Base-by-base conservation (phyloP, 1,140 invertebrate species). In the Harlomillsia oculata region DNA sequence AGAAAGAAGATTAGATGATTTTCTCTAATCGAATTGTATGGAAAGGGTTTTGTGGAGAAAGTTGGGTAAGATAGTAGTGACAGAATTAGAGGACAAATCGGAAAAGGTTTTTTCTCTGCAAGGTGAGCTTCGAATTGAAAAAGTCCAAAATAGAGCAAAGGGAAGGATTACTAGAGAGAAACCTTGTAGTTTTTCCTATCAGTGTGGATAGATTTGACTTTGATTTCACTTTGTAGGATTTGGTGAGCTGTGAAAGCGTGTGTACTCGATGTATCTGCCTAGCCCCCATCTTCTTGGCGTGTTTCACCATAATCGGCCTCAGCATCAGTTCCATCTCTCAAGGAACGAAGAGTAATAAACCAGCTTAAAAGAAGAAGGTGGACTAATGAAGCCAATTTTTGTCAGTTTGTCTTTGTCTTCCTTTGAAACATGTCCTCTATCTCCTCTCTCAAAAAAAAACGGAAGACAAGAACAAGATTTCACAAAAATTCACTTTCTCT, bases 201-300 rank as follows among this genome's bases (percentile, higher is more conserved):
- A 43, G 20, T 11, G 20, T 37, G 9, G 21, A 37, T 11, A 13
- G 5, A 9, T 37, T 18, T 16, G 6, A 11, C 14, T 25, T 44
- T 50, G 25, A 36, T 51, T 48, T 32, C 29, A 18, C 39, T 39
- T 21, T 50, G n/a, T 46, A 65, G 64, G 58, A 62, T 37, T 46
- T 65, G 41, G 64, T 65, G 23, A 57, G 39, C 26, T 65, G 64
- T 53, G 64, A 65, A 53, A 54, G 29, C 9, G 50, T 50, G 23
- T 65, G 64, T 53, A 56, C 53, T 44, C 62, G 54, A 59, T 65
- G 64, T 41, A 62, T 65, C 30, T 65, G 64, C 57, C 46, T 65
- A 43, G 44, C 60, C 8, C 64, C 64, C 11, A 45, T 65, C 29
- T 28, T 65, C 39, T 11, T 65, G 14, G 64, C 45, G 21, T 60